Conservation (phyloP, 2,888 invertebrate genomes). For the Petrolisthes cinctipes region DNA sequence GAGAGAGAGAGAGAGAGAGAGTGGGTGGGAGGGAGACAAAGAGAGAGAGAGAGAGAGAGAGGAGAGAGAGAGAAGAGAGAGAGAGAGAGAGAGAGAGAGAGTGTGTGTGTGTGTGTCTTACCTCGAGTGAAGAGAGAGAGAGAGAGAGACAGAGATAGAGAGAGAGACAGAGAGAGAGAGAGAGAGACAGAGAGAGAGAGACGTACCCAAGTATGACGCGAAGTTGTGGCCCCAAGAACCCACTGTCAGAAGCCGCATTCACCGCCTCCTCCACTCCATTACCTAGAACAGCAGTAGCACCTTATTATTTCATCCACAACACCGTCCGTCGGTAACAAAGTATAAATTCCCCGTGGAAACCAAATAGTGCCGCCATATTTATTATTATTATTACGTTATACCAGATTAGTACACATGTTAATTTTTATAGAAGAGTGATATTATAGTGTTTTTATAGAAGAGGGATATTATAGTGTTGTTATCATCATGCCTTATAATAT, state of each 20-base stretch:
- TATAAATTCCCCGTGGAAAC: too few relatives aligned
- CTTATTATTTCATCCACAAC: too few relatives aligned
- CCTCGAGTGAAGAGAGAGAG: background rate
- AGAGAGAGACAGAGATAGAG: background rate
- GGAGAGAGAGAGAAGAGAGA: background rate
- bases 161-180: background rate
- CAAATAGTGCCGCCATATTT: too few relatives aligned
- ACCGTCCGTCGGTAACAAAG: too few relatives aligned
- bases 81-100: background rate
- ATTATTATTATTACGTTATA: too few relatives aligned
- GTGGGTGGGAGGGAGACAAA: too few relatives aligned
- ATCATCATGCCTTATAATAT: too few relatives aligned
- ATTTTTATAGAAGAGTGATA: too few relatives aligned
- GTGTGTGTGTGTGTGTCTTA: background rate
- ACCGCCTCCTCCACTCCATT: background rate
- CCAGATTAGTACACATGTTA: too few relatives aligned
- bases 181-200: background rate
- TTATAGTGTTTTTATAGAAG: too few relatives aligned
- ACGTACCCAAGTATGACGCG: background rate
- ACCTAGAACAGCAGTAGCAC: background rate
- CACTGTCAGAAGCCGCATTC: background rate
- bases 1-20: background rate
- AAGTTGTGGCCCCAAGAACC: background rate
- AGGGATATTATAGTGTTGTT: too few relatives aligned
- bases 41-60: background rate